These are phyloP conservation scores for Portevinia maculata DNA, from an alignment of 2,888 invertebrate genomes.

Conservation along the genomic window DNA sequence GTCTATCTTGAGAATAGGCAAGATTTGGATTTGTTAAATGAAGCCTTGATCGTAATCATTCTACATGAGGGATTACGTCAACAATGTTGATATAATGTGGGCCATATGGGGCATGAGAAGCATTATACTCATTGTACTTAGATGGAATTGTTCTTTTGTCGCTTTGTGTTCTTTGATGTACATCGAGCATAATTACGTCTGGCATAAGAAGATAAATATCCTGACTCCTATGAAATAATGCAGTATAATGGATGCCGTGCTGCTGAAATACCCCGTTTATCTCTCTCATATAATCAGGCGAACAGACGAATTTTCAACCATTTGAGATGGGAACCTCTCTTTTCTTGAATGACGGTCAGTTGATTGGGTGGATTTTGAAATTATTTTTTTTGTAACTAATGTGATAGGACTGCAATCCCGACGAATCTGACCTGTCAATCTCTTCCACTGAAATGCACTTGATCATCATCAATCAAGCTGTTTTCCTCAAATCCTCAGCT, in stretches of 20 bases:
- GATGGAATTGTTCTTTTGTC: conserved; percentile 40
- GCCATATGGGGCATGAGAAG: conserved; percentile 24
- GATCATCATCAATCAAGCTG: conserved; percentile 65
- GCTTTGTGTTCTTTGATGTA: conserved; percentile 42
- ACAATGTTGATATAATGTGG: conserved; percentile 6
- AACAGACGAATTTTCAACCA: conserved; percentile 55
- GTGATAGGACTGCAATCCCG: conserved; percentile 31
- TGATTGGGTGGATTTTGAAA: conserved; percentile 57
- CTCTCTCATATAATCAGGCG: conserved; percentile 59
- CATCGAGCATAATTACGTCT: conserved; percentile 30
- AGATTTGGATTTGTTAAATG: conserved; percentile 21
- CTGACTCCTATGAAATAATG: conserved; percentile 42
- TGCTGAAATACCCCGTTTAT: conserved; percentile 56
- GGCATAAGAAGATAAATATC: conserved; percentile 40
- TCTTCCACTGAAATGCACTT: conserved; percentile 50
- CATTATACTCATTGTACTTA: conserved; percentile 8
- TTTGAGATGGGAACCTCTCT: conserved; percentile 50
- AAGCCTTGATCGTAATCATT: conserved; percentile 41
- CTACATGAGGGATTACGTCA: conserved; percentile 34
- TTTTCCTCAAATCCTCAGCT: conserved; percentile 36
- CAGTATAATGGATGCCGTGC: conserved; percentile 64
- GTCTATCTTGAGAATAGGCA: conserved; percentile 34
- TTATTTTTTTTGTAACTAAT: conserved; percentile 17
- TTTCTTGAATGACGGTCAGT: conserved; percentile 57
- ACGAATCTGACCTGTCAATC: conserved; percentile 54